phyloP scores from a whole-genome alignment of 2,113 vertebrate species.

The Oxyruncus cristatus region DNA sequence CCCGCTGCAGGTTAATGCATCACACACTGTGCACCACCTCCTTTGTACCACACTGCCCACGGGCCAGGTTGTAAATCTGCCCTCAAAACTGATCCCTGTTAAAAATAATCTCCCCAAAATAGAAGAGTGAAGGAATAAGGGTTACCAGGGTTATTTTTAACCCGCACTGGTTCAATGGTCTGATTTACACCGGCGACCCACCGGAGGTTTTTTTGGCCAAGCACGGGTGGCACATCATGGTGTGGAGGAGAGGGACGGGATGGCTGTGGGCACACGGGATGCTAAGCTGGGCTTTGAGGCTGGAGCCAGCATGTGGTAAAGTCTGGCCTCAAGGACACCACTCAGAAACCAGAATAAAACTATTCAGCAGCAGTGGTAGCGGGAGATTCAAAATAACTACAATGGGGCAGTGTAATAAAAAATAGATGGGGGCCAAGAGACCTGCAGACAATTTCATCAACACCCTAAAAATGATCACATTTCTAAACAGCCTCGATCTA shows the following conservation, averaged over 20 bases:
- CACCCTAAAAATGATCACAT: not conserved
- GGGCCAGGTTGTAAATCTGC: not conserved
- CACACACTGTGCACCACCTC: not conserved
- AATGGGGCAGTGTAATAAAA: constrained; percentile 10
- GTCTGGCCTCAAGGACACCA: not conserved
- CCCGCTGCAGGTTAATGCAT: not conserved
- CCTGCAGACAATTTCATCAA: not conserved
- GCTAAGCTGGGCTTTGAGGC: constrained; percentile 15
- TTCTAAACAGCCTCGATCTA: not conserved
- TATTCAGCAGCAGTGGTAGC: not conserved
- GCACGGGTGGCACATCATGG: not conserved
- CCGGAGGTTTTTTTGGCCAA: not conserved
- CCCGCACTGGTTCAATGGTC: not conserved
- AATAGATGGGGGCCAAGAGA: not conserved
- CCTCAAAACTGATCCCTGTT: constrained; percentile 5
- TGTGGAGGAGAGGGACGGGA: not conserved
- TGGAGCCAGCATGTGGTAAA: not conserved
- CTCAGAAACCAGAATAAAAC: constrained; percentile 38
- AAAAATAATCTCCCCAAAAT: constrained; percentile 50
- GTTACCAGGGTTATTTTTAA: constrained; percentile 48
- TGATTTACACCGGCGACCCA: not conserved
- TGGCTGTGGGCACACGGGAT: constrained; percentile 10
- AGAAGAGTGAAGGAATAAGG: constrained; percentile 22
- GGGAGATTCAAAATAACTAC: constrained; percentile 12
- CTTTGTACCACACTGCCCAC: not conserved